Base-by-base conservation (phyloP, 2,888 invertebrate species). In the Pteria penguin region DNA sequence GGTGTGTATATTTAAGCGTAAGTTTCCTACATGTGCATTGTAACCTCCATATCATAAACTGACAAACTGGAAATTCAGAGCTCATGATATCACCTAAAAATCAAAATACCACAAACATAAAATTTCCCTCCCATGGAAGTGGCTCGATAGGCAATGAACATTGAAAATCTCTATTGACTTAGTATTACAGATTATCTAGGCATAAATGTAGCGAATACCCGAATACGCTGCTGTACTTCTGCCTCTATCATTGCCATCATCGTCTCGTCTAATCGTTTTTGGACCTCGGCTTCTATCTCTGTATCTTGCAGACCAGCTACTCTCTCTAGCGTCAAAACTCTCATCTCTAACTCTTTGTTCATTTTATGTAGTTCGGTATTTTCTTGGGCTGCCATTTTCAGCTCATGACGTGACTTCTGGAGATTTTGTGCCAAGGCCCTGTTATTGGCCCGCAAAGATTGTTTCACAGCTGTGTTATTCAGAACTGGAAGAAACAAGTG, bases 361-460 rank as follows among this genome's bases (percentile, higher is more conserved):
- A 83, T 78, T 14, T 82, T 72, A 45, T 82, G 79, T 18, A 87
- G 78, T 2, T 83, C 77, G 8, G 84, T 71, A 22, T 83, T 79
- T 14, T 83, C 75, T 11, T 84, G 78, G n/a, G 83, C 71, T 4
- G 82, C 78, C 27, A 72, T 65, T 1, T 86, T 79, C 1, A 88
- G 78, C 2, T 89, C 88, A 57, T 86, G 82, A 24, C 82, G 82
- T 11, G 84, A 79, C 55, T 82, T 85, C 70, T 89, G 86, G 33
- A 90, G 75, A 4, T 84, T 84, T 55, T 84, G 78, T 0, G 90
- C 90, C 76, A 90, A 79, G 0, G 88, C 88, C 24, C 86, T 83
- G 76, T 90, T 90, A 83, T 90, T 90, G 32, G 87, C 83, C 32
- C 86, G 76, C 54, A 90, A 75, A 0, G 89, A 86, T 55, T 86